Evolutionary conservation across 1,140 invertebrate species (phyloP).

Genomic region (Tetraneura akinire): DNA sequence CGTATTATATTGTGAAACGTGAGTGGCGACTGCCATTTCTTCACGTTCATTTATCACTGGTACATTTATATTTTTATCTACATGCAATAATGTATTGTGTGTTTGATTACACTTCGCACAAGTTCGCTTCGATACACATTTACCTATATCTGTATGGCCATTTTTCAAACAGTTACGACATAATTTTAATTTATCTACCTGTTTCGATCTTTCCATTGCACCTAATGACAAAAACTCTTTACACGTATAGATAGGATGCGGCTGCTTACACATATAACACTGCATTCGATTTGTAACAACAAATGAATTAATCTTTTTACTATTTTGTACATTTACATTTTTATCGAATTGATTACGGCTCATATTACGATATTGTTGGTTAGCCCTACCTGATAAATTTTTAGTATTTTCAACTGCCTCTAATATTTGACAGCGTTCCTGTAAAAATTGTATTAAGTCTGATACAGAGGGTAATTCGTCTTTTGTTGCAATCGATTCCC

Average conservation of each 20-base stretch:
- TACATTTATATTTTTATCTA: too few species aligned
- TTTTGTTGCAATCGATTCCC: not conserved
- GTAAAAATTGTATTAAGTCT: not conserved
- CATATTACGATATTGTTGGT: not conserved
- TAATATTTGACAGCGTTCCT: not conserved
- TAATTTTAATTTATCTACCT: too few species aligned
- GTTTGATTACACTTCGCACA: not conserved
- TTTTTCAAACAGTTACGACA: not conserved
- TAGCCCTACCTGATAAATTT: not conserved
- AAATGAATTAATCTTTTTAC: not conserved
- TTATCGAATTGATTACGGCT: not conserved
- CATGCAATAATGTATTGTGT: not conserved
- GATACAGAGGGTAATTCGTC: not conserved
- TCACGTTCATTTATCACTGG: too few species aligned
- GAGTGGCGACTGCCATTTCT: not conserved
- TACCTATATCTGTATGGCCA: not conserved
- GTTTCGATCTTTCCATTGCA: not conserved
- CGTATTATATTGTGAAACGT: not conserved
- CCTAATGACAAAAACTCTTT: not conserved
- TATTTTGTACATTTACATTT: slow-evolving; percentile 7
- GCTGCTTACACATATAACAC: slow-evolving; percentile 4
- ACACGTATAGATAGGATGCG: not conserved
- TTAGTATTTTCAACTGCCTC: not conserved
- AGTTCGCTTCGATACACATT: not conserved
- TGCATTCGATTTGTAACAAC: not conserved